Base-by-base conservation (phyloP, 37 sponge, comb jelly and placozoan species). In the Geodia barretti region DNA sequence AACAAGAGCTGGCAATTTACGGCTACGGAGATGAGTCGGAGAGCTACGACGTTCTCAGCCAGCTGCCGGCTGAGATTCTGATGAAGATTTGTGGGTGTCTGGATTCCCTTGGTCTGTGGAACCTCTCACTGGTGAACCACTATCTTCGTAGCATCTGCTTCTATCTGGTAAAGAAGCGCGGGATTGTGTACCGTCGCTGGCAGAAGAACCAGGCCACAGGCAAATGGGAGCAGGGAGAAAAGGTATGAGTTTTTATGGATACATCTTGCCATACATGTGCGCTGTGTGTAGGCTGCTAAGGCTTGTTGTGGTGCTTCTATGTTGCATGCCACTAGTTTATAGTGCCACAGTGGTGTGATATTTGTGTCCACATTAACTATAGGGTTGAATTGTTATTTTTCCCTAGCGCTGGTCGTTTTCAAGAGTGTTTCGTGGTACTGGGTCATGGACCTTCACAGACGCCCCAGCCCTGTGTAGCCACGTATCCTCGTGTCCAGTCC, bases 101-200 rank as follows among this genome's bases (percentile, higher is more conserved):
- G 41, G 91, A 90, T 66, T 90, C 91, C 19, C 74, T 73, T 9
- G 64, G 78, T 64, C 91, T 90, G 24, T 72, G 86, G 81, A 34
- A 28, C 76, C 66, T 90, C 41, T 90, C 91, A 0, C 86, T 70
- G 39, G 86, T 86, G 4, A 90, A 76, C 78, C 59, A 64, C 36
- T 81, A 90, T 68, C 33, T 90, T 34, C 64, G 83, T 38, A 75
- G 64, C 35, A 38, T 90, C 38, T 90, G 91, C 60, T 67, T 38
- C 59, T 65, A 59, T 29, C 36, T 82, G 14, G 78, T 90, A 58
- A 81, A 31, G 38, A 60, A 38, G 28, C 59, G 61, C 30, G 91
- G 91, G 34, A 72, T 90, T 14, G 81, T 84, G 26, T 79, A 90
- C 62, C 8, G 54, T 32, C 39, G 32, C 4, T 90, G 85, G 85